phyloP scores from a whole-genome alignment of 1,140 invertebrate genomes.

The Diorhabda carinulata region DNA sequence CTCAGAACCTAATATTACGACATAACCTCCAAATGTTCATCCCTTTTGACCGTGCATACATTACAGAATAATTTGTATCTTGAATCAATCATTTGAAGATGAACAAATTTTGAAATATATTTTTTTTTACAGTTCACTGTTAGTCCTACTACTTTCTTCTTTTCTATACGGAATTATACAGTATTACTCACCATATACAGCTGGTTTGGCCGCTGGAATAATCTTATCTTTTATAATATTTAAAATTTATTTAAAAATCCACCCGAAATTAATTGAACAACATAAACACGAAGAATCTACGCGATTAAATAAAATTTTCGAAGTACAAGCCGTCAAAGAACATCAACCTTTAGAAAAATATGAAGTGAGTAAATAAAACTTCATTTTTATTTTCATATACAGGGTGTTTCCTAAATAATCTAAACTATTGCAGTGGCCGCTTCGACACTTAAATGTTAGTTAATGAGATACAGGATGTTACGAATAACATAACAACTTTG shows the following conservation, averaged over 20 bases:
- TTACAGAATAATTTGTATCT: too few species aligned
- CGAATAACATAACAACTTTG: too few species aligned
- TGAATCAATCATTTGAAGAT: neutral
- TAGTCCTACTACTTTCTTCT: constrained; percentile 25
- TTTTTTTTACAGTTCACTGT: constrained; percentile 26
- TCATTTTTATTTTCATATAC: too few species aligned
- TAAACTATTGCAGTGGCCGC: too few species aligned
- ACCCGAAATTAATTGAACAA: constrained; percentile 3
- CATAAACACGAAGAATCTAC: neutral
- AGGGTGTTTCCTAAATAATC: too few species aligned
- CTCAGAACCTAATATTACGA: too few species aligned
- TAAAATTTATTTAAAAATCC: constrained; percentile 25
- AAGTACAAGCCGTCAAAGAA: constrained; percentile 52
- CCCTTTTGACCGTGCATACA: too few species aligned
- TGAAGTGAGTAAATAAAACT: constrained; percentile 45
- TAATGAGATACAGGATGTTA: too few species aligned
- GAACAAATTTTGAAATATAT: neutral
- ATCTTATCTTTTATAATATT: constrained; percentile 42
- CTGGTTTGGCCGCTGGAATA: constrained; percentile 35
- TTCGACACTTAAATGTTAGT: too few species aligned
- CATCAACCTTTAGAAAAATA: constrained; percentile 54
- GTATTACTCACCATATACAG: constrained; percentile 31
- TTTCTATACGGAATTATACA: constrained; percentile 30
- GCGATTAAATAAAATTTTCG: constrained; percentile 41
- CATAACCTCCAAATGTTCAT: neutral